These are phyloP conservation scores for Cochlearius cochlearius DNA, from an alignment of 2,113 vertebrate genomes.

Conservation along the genomic window DNA sequence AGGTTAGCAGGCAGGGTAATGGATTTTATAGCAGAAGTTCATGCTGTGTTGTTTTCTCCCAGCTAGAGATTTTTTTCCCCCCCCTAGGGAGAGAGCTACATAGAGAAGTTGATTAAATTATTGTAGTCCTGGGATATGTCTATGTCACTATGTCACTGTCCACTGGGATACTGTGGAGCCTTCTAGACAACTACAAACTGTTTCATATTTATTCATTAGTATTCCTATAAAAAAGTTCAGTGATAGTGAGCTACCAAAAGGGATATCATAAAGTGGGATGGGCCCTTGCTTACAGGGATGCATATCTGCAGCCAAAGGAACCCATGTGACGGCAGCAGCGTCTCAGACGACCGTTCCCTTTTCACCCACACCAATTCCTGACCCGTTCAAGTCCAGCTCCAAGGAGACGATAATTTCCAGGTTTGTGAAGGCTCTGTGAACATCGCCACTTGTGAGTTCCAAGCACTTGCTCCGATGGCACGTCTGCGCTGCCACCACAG, in stretches of 20 bases:
- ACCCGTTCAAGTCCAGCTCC: neutral
- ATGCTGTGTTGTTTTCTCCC: neutral
- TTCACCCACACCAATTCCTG: neutral
- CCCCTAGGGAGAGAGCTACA: neutral
- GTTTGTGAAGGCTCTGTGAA: neutral
- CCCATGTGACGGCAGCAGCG: neutral
- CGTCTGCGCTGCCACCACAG: neutral
- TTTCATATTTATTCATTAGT: neutral
- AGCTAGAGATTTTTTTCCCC: neutral
- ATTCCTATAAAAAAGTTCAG: neutral
- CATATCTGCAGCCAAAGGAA: neutral
- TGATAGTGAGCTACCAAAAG: neutral
- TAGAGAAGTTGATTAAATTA: neutral
- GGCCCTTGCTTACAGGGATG: neutral
- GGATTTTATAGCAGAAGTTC: neutral
- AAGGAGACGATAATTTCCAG: neutral
- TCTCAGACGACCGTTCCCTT: neutral
- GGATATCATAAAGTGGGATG: neutral
- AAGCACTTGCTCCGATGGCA: neutral
- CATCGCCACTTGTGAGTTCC: fast-evolving
- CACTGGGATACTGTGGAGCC: neutral
- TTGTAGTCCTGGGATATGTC: neutral
- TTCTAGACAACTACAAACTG: neutral
- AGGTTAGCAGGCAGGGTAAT: neutral
- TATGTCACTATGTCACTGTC: neutral